Evolutionary conservation across 2,113 vertebrate species (phyloP), one percentile per base, ranked within the genome.

Genomic region (Isichthys henryi): DNA sequence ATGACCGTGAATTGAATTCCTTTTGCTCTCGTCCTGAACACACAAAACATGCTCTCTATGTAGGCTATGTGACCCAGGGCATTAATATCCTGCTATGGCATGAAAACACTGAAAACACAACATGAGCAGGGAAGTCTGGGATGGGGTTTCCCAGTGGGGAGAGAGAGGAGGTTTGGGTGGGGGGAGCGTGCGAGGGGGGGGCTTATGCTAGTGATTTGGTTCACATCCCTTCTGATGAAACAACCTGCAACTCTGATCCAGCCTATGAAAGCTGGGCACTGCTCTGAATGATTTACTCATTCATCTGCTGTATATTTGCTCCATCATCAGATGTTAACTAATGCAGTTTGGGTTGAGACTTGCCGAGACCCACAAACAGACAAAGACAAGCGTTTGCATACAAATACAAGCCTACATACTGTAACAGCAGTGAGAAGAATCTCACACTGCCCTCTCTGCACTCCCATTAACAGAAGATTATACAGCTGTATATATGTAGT

Each of bases 211-310:
- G 74, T 84, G 82, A 48, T 48, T 84, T 84, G 82, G 39, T 46
- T 84, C 82, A n/a, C 21, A 84, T 84, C 43, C 82, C 45, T 39
- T 48, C 77, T 89, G 88, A 89, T 89, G 88, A 58, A 89, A 89
- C 35, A 62, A 52, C 8, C 53, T 89, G 88, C 88, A 89, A 89
- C 35, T 62, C 3, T 58, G 50, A 46, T 15, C 53, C 23, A 46
- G 27, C 17, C n/a, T 35, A 15, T 87, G 85, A 56, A 87, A 56
- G 49, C 15, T 31, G 27, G 7, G 31, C n/a, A 1, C 27, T 7
- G 50, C 19, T 50, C 27, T 21, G 17, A 48, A 56, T 53, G 27
- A 53, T 53, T 88, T 9, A 66, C 5, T 74, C 39, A 66, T 88
- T 88, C 3, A n/a, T 84, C 8, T 10, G 19, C 39, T 84, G 39